Percentiles rank a stretch among this genome's conserved stretches.
phyloP scores from a whole-genome alignment of 2,113 vertebrate genomes.

The Channa argus region DNA sequence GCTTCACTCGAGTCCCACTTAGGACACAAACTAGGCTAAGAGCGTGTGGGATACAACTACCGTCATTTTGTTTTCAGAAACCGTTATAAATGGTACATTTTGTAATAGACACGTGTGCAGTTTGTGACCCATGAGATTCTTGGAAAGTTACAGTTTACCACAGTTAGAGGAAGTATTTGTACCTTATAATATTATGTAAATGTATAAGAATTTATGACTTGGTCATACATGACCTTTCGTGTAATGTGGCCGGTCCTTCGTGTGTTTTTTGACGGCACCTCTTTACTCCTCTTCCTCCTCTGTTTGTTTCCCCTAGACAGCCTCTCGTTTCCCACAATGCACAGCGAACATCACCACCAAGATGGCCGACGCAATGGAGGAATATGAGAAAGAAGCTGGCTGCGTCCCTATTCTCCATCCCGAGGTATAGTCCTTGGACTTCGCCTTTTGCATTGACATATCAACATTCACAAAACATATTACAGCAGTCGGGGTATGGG shows the following conservation, averaged over 20 bases:
- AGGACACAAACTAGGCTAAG: no score
- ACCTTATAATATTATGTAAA: no score
- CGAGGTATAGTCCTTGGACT: slow-evolving; percentile 84
- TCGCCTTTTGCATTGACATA: neutral
- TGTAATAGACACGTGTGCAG: no score
- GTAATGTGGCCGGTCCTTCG: slow-evolving; percentile 11
- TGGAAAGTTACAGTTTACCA: no score
- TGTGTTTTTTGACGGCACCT: slow-evolving; percentile 41
- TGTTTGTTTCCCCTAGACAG: slow-evolving; percentile 38
- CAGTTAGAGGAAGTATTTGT: no score
- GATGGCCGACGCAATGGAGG: slow-evolving; percentile 96
- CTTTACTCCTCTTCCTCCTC: slow-evolving; percentile 2
- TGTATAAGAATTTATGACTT: no score
- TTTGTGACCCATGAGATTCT: no score
- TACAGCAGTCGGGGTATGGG: rapidly evolving
- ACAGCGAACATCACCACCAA: slow-evolving; percentile 89
- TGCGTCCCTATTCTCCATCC: slow-evolving; percentile 96
- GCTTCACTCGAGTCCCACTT: neutral
- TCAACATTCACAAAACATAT: neutral
- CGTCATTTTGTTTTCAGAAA: no score
- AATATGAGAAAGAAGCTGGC: slow-evolving; percentile 94
- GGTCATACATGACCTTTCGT: neutral
- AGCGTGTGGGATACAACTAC: no score
- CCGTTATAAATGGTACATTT: no score
- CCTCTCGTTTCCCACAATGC: slow-evolving; percentile 89